Evolutionary conservation across 2,888 invertebrate genomes (phyloP).

Genomic region (Eupithecia vulgata): DNA sequence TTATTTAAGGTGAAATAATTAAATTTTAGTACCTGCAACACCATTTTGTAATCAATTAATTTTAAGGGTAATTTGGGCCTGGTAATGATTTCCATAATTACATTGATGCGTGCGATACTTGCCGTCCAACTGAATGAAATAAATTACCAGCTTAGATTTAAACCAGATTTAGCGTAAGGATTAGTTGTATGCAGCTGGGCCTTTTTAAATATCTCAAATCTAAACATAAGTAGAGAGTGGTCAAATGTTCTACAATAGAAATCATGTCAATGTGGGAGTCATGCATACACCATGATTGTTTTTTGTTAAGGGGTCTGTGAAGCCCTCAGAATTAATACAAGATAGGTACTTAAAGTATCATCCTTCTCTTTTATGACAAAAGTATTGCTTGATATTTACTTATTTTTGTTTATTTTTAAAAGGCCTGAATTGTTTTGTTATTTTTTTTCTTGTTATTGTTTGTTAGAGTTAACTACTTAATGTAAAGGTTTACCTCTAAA

Average conservation of each 20-base stretch:
- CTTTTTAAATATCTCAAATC: neutral
- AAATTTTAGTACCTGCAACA: slow-evolving; percentile 65
- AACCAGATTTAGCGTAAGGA: neutral
- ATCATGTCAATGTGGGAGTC: neutral
- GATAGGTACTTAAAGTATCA: too few relatives aligned
- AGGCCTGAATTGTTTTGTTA: slow-evolving; percentile 15
- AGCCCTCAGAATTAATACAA: neutral
- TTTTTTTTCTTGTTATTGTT: slow-evolving; percentile 7
- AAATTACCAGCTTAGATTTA: slow-evolving; percentile 7
- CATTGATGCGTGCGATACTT: slow-evolving; percentile 26
- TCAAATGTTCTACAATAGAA: neutral
- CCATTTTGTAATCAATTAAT: slow-evolving; percentile 47
- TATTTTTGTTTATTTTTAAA: slow-evolving; percentile 1
- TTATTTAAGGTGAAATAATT: slow-evolving; percentile 23
- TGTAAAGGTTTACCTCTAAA: neutral
- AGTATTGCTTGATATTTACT: neutral
- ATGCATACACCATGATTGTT: neutral
- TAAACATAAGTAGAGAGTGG: neutral
- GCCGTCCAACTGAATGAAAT: slow-evolving; percentile 32
- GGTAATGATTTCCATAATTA: slow-evolving; percentile 5
- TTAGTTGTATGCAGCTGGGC: neutral
- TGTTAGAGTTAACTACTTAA: neutral
- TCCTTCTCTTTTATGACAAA: neutral
- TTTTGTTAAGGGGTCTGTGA: neutral
- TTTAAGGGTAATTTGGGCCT: slow-evolving; percentile 17